phyloP scores from a whole-genome alignment of 2,113 vertebrate species.

The Periophthalmus modestus region DNA sequence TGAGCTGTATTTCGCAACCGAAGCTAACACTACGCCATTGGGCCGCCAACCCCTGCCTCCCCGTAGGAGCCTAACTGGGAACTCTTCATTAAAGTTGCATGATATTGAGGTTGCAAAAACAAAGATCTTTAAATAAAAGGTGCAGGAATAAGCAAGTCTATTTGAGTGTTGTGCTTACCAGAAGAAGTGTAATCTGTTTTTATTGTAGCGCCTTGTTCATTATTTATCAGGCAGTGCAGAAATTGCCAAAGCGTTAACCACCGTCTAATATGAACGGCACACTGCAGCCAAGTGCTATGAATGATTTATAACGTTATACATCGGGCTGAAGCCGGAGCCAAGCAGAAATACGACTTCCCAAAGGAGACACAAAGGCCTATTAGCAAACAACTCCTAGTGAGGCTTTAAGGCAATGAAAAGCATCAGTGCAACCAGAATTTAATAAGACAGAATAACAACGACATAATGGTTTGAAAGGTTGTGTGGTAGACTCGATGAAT shows the following conservation, averaged over 20 bases:
- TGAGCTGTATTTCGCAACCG: not conserved
- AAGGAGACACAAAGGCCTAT: not conserved
- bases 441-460: not conserved
- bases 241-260: constrained; percentile 14
- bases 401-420: not conserved
- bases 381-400: not conserved
- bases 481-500: no score
- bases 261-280: constrained; percentile 1
- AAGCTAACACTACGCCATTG: constrained; percentile 42
- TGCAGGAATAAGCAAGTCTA: constrained; percentile 19
- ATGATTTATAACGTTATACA: constrained; percentile 16
- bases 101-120: constrained; percentile 15
- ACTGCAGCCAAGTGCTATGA: constrained; percentile 2
- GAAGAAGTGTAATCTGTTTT: constrained; percentile 11
- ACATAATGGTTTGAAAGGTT: not conserved
- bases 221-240: constrained; percentile 6
- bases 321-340: not conserved
- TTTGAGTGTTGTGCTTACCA: constrained; percentile 5
- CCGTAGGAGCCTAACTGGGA: constrained; percentile 37
- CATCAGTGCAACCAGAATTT: not conserved
- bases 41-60: constrained; percentile 27
- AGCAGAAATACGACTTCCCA: not conserved
- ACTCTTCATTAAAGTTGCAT: constrained; percentile 62
- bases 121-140: constrained; percentile 47
- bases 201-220: constrained; percentile 20